Percentiles rank a stretch among this genome's conserved stretches.
These are phyloP conservation scores for Phortica magna DNA, from an alignment of 2,888 invertebrate species.

Conservation along the genomic window DNA sequence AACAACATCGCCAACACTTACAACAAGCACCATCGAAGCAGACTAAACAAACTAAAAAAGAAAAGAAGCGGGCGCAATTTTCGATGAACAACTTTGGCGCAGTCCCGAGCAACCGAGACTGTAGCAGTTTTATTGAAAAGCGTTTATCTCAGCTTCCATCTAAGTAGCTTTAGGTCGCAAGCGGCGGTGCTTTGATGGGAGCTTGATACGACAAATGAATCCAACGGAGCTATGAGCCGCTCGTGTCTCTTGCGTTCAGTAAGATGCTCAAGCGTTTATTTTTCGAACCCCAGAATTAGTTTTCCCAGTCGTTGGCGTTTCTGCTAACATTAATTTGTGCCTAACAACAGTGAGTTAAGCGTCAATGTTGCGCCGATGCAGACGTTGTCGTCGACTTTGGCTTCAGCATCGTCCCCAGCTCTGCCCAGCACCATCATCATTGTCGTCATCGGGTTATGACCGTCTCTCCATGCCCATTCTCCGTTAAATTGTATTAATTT, in stretches of 20 bases:
- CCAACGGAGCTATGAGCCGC: too few relatives aligned
- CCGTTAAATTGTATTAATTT: slow-evolving; percentile 66
- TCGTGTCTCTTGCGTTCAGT: too few relatives aligned
- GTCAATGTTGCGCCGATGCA: not conserved
- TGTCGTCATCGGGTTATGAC: not conserved
- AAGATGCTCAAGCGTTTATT: not conserved
- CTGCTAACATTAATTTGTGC: slow-evolving; percentile 57
- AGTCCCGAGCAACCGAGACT: slow-evolving; percentile 41
- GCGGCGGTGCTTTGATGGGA: slow-evolving; percentile 52
- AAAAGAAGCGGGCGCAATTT: slow-evolving; percentile 29
- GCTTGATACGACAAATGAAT: too few relatives aligned
- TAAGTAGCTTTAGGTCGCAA: slow-evolving; percentile 24
- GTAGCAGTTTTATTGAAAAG: slow-evolving; percentile 68
- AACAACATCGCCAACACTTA: slow-evolving; percentile 56
- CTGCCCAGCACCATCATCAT: slow-evolving; percentile 14
- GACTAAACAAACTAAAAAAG: slow-evolving; percentile 42
- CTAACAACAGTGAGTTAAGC: slow-evolving; percentile 36
- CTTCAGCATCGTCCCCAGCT: slow-evolving; percentile 44
- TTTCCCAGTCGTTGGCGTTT: slow-evolving; percentile 66
- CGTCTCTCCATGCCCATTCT: slow-evolving; percentile 23
- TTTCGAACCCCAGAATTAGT: slow-evolving; percentile 60
- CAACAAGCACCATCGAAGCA: slow-evolving; percentile 33
- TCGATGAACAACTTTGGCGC: slow-evolving; percentile 34
- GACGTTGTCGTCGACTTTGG: not conserved
- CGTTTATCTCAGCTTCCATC: slow-evolving; percentile 64